These are phyloP conservation scores for Xiphophorus couchianus DNA, from an alignment of 2,113 vertebrate species.

Conservation along the genomic window DNA sequence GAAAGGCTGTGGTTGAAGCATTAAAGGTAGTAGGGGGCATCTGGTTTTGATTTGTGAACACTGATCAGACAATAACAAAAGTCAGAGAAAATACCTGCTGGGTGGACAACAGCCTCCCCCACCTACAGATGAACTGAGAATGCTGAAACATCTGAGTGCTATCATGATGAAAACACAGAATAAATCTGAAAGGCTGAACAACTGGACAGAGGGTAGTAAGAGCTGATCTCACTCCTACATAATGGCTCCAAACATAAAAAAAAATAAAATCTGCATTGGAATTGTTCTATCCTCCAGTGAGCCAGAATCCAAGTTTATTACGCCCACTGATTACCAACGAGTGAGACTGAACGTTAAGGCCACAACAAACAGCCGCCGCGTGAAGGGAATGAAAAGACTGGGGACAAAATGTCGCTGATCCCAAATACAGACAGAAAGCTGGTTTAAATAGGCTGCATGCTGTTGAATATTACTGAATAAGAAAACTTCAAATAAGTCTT, in stretches of 20 bases:
- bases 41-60: constrained; percentile 61
- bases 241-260: constrained; percentile 19
- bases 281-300: neutral
- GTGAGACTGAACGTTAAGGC: too few relatives aligned
- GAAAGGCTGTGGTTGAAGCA: constrained; percentile 9
- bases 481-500: constrained; percentile 6
- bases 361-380: too few relatives aligned
- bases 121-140: constrained; percentile 26
- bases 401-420: too few relatives aligned
- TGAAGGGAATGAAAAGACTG: too few relatives aligned
- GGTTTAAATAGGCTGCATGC: neutral
- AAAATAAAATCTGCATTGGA: neutral
- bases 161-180: constrained; percentile 14
- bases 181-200: constrained; percentile 4
- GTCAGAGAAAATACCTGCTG: constrained; percentile 31
- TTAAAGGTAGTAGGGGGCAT: neutral
- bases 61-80: constrained; percentile 53
- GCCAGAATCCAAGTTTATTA: neutral
- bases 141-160: constrained; percentile 17
- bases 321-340: neutral
- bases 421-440: neutral
- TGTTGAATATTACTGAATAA: constrained; percentile 13
- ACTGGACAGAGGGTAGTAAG: constrained; percentile 12
- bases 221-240: constrained; percentile 18
- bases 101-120: constrained; percentile 10